Conservation (phyloP, 2,797 vertebrate species). For the Vipera ursinii region DNA sequence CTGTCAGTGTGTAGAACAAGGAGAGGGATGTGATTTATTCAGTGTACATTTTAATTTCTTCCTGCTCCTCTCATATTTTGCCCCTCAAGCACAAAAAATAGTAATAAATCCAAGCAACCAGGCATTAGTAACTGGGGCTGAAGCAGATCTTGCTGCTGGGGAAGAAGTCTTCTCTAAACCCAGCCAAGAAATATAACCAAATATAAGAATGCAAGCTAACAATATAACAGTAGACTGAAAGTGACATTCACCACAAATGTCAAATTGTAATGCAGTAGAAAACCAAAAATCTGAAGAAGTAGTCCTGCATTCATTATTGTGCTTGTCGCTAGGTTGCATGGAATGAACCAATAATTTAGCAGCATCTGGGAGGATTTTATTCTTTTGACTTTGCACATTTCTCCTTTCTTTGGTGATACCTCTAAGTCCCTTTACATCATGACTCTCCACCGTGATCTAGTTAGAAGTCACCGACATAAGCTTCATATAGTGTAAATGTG, state of each 20-base stretch:
- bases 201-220: background rate
- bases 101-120: background rate
- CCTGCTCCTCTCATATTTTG: background rate
- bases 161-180: background rate
- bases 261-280: background rate
- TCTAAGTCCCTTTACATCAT: background rate
- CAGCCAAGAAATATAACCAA: background rate
- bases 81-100: background rate
- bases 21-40: background rate
- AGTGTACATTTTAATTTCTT: background rate
- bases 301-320: background rate
- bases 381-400: background rate
- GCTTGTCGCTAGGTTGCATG: background rate
- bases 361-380: background rate
- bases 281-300: background rate
- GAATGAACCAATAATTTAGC: background rate
- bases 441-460: background rate
- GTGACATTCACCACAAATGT: background rate
- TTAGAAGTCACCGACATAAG: background rate
- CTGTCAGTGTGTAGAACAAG: background rate
- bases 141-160: background rate
- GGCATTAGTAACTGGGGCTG: background rate
- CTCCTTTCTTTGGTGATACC: background rate
- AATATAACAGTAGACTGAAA: background rate
- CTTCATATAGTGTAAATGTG: background rate